Evolutionary conservation across 2,888 invertebrate genomes (phyloP), one percentile per base, ranked within the genome.

Genomic region (Dromius quadrimaculatus): DNA sequence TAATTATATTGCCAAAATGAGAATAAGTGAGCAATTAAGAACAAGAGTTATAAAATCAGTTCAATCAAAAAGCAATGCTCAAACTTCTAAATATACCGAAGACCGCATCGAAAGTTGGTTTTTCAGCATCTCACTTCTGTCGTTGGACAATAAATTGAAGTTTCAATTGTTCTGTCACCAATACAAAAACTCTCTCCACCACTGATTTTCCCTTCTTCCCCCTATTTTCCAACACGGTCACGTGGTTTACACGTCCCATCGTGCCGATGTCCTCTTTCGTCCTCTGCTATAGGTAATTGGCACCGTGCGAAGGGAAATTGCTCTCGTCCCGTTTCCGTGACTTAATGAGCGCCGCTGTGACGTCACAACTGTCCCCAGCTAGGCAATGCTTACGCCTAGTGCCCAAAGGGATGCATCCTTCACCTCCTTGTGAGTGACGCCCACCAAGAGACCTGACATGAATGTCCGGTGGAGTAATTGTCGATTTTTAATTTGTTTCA

Each of bases 261-360:
- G 15, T 28, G 20, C 20, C 11, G 11, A 6, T 6, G 22, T 19
- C 47, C 47, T 15, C 41, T 41, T 15, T 9, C 13, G 3, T 9
- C 3, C 20, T 45, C 81, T 80, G 81, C 81, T 5, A 4, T 19
- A 20, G 77, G 79, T 82, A 82, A 82, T 82, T 81, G 80, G 80
- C 79, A 80, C n/a, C 78, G 77, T 78, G 79, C 76, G 79, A 80
- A 78, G 82, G 83, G 82, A 83, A 83, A 83, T 83, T 83, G 82
- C 81, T 79, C 81, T 77, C 80, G 81, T 80, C 80, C 81, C 80
- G 82, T 79, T 83, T 83, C 83, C 83, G 83, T 78, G 80, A 82
- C 81, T 83, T 82, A 82, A 83, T 83, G 82, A 82, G 79, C 54
- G 34, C 64, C 57, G 57, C 38, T 34, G 57, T 41, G 34, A 54